phyloP scores from a whole-genome alignment of 37 sponge, comb jelly and placozoan species.

The Ianthella basta region DNA sequence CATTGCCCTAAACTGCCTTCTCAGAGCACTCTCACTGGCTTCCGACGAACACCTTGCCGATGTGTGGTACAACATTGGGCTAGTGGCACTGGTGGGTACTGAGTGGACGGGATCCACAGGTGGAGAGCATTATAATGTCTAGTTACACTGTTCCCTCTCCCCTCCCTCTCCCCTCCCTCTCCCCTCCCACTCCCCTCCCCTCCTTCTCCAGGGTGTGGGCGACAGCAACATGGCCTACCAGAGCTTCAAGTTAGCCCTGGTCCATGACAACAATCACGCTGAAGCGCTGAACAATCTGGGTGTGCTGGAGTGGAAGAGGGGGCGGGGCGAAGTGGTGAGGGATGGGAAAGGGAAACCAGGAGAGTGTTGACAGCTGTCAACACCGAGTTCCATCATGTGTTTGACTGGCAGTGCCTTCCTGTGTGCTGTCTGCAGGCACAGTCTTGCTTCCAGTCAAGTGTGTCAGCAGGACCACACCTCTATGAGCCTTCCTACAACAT shows the following conservation, averaged over 20 bases:
- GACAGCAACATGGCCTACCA: constrained; percentile 87
- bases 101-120: neutral
- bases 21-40: constrained; percentile 80
- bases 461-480: constrained; percentile 61
- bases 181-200: neutral
- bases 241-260: constrained; percentile 91
- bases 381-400: neutral
- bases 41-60: constrained; percentile 87
- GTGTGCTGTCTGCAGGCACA: constrained; percentile 57
- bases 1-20: constrained; percentile 90
- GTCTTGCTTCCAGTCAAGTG: constrained; percentile 86
- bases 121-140: no score
- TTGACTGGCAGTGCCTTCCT: neutral
- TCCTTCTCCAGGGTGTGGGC: constrained; percentile 73
- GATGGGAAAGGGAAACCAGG: neutral
- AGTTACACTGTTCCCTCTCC: neutral
- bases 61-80: constrained; percentile 99
- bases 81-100: constrained; percentile 81
- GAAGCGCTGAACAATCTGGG: constrained; percentile 98
- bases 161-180: neutral
- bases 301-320: constrained; percentile 90
- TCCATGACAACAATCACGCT: constrained; percentile 87
- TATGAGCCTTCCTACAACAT: constrained; percentile 97
- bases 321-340: constrained; percentile 80
- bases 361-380: constrained; percentile 3